A percentile compares a stretch with the other conserved stretches of the same genome.
phyloP scores from a whole-genome alignment of 2,888 invertebrate genomes.

The Hirtodrosophila duncani region DNA sequence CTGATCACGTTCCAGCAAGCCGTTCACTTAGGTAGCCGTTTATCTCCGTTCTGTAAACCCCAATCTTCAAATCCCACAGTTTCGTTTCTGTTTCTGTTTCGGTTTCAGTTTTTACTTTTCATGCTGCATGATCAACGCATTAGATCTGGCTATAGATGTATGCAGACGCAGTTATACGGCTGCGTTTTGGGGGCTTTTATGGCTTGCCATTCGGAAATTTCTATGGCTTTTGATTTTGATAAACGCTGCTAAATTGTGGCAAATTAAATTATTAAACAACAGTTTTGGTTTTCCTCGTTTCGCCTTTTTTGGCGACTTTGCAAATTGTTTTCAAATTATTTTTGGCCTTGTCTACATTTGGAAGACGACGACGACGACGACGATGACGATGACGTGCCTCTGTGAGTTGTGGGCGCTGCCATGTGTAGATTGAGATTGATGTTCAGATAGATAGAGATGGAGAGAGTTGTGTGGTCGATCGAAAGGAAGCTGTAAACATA shows the following conservation, averaged over 20 bases:
- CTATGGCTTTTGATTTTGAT: conserved; percentile 61
- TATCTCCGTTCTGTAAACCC: conserved; percentile 64
- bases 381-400: conserved; percentile 13
- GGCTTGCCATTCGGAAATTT: too few species aligned
- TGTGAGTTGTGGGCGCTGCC: conserved; percentile 16
- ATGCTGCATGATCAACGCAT: too few species aligned
- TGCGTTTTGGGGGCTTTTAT: too few species aligned
- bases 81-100: conserved; percentile 25
- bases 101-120: too few species aligned
- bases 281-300: conserved; percentile 44
- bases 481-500: conserved; percentile 14
- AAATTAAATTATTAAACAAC: conserved; percentile 77
- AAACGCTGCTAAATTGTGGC: conserved; percentile 77
- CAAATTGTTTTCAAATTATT: conserved; percentile 70
- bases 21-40: conserved; percentile 69
- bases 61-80: conserved; percentile 40
- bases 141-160: too few species aligned
- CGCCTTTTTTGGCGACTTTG: conserved; percentile 40
- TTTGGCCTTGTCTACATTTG: conserved; percentile 72
- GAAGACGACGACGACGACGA: conserved; percentile 14
- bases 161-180: too few species aligned
- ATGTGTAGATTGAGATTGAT: conserved; percentile 13
- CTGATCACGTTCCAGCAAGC: conserved; percentile 74
- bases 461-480: conserved; percentile 26
- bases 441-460: conserved; percentile 2